phyloP scores from a whole-genome alignment of 2,888 invertebrate species.

The Colletes collaris region DNA sequence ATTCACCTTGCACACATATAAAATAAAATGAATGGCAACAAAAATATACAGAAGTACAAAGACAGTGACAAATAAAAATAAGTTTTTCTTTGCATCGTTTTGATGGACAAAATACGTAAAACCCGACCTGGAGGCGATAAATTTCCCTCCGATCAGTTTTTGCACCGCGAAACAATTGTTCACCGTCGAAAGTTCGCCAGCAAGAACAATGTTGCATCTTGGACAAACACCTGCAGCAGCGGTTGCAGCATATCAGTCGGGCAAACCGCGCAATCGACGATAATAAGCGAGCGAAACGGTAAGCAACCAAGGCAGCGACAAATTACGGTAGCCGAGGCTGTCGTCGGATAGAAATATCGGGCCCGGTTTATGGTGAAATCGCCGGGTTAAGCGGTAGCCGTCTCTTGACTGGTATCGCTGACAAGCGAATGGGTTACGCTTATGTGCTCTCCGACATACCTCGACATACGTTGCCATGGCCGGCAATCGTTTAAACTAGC shows the following conservation, averaged over 20 bases:
- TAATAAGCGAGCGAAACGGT: conserved; percentile 57
- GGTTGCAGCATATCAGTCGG: conserved; percentile 61
- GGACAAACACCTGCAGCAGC: conserved; percentile 43
- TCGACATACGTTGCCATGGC: conserved; percentile 2
- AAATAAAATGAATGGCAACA: too few species aligned
- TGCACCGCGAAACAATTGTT: too few species aligned
- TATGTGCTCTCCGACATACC: conserved; percentile 24
- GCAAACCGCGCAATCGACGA: conserved; percentile 67
- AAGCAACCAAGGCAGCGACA: conserved; percentile 40
- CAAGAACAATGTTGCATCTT: neutral
- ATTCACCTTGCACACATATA: too few species aligned
- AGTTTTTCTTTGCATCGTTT: too few species aligned
- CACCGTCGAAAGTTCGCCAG: too few species aligned
- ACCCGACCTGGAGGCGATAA: too few species aligned
- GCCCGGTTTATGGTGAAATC: conserved; percentile 55
- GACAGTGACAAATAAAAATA: too few species aligned
- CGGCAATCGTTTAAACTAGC: neutral
- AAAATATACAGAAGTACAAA: too few species aligned
- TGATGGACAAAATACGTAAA: too few species aligned
- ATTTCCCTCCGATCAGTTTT: too few species aligned
- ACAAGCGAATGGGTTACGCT: conserved; percentile 29
- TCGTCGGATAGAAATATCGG: conserved; percentile 42
- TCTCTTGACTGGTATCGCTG: conserved; percentile 22
- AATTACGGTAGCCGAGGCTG: conserved; percentile 35
- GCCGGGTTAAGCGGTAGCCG: conserved; percentile 31